Conservation (phyloP, 2,888 invertebrate genomes). For the Margaritifera margaritifera region DNA sequence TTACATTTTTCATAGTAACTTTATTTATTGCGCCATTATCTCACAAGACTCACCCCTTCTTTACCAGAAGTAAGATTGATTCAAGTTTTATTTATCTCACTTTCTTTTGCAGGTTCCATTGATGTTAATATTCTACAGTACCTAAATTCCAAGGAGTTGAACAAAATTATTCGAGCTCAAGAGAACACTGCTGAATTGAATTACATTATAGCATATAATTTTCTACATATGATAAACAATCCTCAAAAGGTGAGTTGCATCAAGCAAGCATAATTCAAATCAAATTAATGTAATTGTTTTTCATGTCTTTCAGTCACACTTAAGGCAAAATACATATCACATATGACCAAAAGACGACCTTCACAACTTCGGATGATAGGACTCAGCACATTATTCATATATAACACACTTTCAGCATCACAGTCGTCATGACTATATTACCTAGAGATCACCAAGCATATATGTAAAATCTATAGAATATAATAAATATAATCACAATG, state of each 20-base stretch:
- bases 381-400: not conserved
- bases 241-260: conserved; percentile 2
- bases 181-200: too few species aligned
- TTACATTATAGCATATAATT: too few species aligned
- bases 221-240: not conserved
- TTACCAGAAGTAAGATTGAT: too few species aligned
- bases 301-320: not conserved
- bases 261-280: not conserved
- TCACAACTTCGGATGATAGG: conserved; percentile 5
- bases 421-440: too few species aligned
- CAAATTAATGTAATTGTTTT: not conserved
- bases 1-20: too few species aligned
- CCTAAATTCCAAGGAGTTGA: conserved; percentile 35
- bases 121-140: conserved; percentile 28
- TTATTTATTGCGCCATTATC: too few species aligned
- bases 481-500: too few species aligned
- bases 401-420: too few species aligned
- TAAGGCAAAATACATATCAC: not conserved
- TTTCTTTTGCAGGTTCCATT: conserved; percentile 12
- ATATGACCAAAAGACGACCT: not conserved
- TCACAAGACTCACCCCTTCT: too few species aligned
- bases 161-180: conserved; percentile 11
- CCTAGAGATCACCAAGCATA: too few species aligned
- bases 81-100: not conserved
- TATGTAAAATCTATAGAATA: too few species aligned